Conservation (phyloP, 1,140 invertebrate genomes). For the Megathymus violae region DNA sequence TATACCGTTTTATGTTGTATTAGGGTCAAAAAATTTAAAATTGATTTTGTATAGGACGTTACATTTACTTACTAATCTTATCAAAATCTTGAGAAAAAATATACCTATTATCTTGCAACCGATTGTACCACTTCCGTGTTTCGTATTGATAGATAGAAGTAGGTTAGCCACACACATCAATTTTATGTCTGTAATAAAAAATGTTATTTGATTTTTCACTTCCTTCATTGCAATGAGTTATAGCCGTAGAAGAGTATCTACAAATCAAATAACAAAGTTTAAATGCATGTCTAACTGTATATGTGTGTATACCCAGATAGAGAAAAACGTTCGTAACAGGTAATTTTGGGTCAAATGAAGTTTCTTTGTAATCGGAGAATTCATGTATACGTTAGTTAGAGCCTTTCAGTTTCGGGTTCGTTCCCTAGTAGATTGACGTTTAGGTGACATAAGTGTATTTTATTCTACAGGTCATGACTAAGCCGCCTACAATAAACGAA, state of each 20-base stretch:
- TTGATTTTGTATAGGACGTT: too few species aligned
- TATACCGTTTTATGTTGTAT: too few species aligned
- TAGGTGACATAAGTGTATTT: too few species aligned
- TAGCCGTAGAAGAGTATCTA: slow-evolving; percentile 14
- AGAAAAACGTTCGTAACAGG: background rate
- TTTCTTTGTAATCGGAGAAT: too few species aligned
- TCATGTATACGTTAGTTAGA: too few species aligned
- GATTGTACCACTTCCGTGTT: slow-evolving; percentile 15
- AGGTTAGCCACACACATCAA: slow-evolving; percentile 25
- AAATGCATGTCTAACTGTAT: background rate
- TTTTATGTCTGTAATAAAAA: slow-evolving; percentile 28
- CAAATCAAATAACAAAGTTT: slow-evolving; percentile 24
- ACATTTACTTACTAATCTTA: too few species aligned
- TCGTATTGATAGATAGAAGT: slow-evolving; percentile 23
- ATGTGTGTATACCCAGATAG: background rate
- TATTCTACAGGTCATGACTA: too few species aligned
- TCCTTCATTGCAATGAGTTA: slow-evolving; percentile 34
- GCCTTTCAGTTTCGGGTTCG: too few species aligned
- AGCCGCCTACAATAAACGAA: too few species aligned
- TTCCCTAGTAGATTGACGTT: too few species aligned
- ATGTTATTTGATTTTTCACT: slow-evolving; percentile 27
- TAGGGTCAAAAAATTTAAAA: too few species aligned
- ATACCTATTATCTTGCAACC: slow-evolving; percentile 6
- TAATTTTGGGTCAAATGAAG: background rate
- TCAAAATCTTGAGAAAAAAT: slow-evolving; percentile 15